A percentile compares a stretch with the other conserved stretches of the same genome.
phyloP scores from a whole-genome alignment of 2,888 invertebrate genomes.

The Phlogophora meticulosa region DNA sequence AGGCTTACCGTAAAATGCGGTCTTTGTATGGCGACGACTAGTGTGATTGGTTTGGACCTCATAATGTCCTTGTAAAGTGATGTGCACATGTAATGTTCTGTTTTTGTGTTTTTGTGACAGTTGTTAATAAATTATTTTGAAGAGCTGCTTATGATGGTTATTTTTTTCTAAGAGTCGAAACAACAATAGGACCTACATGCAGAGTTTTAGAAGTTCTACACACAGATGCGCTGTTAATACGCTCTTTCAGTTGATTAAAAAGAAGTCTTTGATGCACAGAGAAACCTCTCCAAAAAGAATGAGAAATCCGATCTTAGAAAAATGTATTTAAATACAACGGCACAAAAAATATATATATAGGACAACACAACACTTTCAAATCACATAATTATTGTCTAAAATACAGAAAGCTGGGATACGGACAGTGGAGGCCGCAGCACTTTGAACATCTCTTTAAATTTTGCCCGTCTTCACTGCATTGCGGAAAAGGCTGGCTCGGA shows the following conservation, averaged over 20 bases:
- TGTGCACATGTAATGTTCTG: constrained; percentile 19
- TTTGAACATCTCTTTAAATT: constrained; percentile 65
- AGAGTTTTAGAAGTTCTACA: neutral
- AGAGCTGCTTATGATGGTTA: neutral
- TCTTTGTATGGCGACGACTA: constrained; percentile 3
- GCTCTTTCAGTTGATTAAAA: neutral
- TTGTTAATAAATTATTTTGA: constrained; percentile 40
- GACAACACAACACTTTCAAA: constrained; percentile 34
- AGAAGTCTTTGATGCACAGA: neutral
- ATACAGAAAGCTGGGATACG: constrained; percentile 74
- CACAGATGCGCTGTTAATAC: rapidly evolving
- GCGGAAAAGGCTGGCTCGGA: neutral
- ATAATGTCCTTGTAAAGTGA: constrained; percentile 26
- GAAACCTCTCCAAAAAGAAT: neutral
- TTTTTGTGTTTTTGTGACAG: constrained; percentile 27
- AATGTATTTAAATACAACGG: constrained; percentile 26
- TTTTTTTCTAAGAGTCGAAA: neutral
- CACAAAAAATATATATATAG: constrained; percentile 26
- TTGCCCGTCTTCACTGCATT: constrained; percentile 7
- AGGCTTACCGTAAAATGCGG: constrained; percentile 26
- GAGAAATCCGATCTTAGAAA: neutral
- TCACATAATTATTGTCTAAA: constrained; percentile 64
- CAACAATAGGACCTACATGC: neutral
- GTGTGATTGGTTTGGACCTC: neutral
- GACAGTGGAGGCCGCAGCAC: constrained; percentile 73